Percentiles rank a stretch among this genome's conserved stretches.
Evolutionary conservation across 2,888 invertebrate genomes (phyloP).

Genomic region (Cephus nigrinus): DNA sequence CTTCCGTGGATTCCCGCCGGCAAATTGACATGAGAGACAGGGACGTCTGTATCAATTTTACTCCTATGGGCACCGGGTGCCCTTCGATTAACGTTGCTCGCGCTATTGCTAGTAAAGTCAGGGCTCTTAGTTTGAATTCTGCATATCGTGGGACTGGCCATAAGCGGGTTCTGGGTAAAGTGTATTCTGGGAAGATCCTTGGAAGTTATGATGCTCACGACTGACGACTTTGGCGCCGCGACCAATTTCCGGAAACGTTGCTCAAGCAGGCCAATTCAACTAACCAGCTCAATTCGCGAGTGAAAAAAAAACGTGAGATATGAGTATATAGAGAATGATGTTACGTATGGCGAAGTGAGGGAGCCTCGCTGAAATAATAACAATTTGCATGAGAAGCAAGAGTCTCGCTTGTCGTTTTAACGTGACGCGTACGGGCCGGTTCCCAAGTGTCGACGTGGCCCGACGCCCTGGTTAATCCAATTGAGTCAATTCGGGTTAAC

Average conservation of each 20-base stretch:
- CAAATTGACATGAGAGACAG: conserved; percentile 58
- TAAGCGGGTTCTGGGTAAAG: conserved; percentile 8
- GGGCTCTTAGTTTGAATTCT: background rate
- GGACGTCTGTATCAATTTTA: conserved; percentile 27
- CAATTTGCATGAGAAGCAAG: conserved; percentile 64
- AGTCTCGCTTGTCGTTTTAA: conserved; percentile 21
- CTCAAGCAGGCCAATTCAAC: conserved; percentile 45
- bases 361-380: conserved; percentile 27
- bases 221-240: conserved; percentile 20
- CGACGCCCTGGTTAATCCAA: conserved; percentile 62
- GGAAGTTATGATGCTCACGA: background rate
- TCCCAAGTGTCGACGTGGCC: conserved; percentile 64
- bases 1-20: conserved; percentile 50
- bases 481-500: conserved; percentile 66
- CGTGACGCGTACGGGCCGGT: conserved; percentile 53
- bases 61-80: background rate
- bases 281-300: conserved; percentile 51
- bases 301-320: conserved; percentile 31
- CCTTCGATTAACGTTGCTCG: background rate
- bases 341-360: conserved; percentile 15
- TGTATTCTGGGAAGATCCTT: conserved; percentile 4
- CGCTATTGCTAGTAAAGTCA: background rate
- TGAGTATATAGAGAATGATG: conserved; percentile 17
- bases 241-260: conserved; percentile 25
- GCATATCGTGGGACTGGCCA: background rate